Conservation (phyloP, 2,797 vertebrate species). For the Scolopax bukidnonensis region DNA sequence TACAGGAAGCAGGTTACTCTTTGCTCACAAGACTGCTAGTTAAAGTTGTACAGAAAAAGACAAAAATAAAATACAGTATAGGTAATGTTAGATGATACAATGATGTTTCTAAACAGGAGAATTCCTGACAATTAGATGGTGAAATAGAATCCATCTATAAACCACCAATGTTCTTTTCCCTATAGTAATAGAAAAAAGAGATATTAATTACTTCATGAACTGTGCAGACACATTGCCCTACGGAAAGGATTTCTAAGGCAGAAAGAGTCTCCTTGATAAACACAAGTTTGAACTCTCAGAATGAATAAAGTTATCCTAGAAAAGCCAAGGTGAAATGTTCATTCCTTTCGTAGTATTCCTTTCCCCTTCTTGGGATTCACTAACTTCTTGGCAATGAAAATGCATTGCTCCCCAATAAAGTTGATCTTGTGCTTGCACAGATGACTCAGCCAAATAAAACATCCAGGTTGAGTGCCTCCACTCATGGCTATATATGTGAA, state of each 20-base stretch:
- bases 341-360: neutral
- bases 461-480: neutral
- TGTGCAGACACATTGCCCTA: neutral
- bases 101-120: neutral
- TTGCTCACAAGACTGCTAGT: neutral
- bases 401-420: neutral
- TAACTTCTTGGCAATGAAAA: neutral
- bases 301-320: neutral
- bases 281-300: accelerated
- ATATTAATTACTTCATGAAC: neutral
- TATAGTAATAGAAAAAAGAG: neutral
- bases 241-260: neutral
- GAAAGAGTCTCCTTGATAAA: neutral
- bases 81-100: neutral
- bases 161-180: neutral
- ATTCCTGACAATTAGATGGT: neutral
- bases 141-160: neutral
- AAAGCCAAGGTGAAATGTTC: neutral
- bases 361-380: neutral
- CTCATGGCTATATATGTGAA: neutral
- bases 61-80: neutral
- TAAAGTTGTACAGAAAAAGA: neutral
- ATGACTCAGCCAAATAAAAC: neutral
- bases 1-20: neutral
- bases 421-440: neutral